Percentiles rank a stretch among this genome's conserved stretches.
phyloP scores from a whole-genome alignment of 2,888 invertebrate species.

The Pantelozetes paolii region DNA sequence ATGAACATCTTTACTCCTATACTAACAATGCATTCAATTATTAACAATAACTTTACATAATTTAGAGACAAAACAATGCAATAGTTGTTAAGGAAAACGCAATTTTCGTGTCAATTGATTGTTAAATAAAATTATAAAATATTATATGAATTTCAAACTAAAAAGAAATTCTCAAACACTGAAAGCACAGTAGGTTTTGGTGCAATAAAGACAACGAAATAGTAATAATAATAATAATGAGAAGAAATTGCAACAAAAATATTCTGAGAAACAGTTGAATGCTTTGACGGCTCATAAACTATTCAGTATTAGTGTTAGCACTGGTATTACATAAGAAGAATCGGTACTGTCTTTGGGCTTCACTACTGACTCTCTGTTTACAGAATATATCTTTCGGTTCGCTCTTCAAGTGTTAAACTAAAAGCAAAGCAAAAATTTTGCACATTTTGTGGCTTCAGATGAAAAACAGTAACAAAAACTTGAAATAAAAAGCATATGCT shows the following conservation, averaged over 20 bases:
- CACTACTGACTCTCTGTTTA: conserved; percentile 8
- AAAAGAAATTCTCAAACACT: too few species aligned
- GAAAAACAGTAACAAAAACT: neutral
- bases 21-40: neutral
- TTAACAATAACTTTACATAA: neutral
- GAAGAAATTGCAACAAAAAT: neutral
- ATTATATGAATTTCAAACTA: neutral
- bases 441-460: neutral
- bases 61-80: neutral
- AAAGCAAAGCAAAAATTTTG: neutral
- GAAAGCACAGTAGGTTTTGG: neutral
- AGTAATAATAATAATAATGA: neutral
- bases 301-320: neutral
- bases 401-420: conserved; percentile 1
- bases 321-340: neutral
- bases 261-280: neutral
- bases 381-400: neutral
- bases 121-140: neutral
- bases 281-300: conserved; percentile 20
- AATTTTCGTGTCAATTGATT: conserved; percentile 1
- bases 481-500: neutral
- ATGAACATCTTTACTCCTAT: neutral
- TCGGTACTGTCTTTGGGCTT: neutral
- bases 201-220: neutral
- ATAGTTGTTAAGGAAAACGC: neutral